A percentile compares a stretch with the other conserved stretches of the same genome.
These are phyloP conservation scores for Hoplodrina blanda DNA, from an alignment of 2,888 invertebrate species.

Conservation along the genomic window DNA sequence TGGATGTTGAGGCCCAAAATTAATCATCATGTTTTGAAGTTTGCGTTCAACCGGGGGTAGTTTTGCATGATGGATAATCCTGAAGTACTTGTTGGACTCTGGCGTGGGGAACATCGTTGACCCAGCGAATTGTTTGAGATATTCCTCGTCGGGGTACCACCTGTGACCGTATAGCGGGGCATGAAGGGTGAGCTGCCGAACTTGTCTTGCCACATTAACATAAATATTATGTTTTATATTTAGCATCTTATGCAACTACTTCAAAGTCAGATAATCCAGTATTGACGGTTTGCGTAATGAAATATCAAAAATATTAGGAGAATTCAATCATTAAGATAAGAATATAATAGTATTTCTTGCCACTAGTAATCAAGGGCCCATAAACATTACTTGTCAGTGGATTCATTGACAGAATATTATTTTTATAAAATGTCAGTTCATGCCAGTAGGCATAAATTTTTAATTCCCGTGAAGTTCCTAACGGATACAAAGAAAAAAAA, in stretches of 20 bases:
- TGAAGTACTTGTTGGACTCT: conserved; percentile 78
- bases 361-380: background rate
- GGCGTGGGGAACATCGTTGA: conserved; percentile 91
- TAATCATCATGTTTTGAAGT: conserved; percentile 93
- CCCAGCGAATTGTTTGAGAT: conserved; percentile 88
- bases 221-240: conserved; percentile 29
- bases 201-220: conserved; percentile 32
- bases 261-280: background rate
- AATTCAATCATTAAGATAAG: no score
- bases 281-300: conserved; percentile 2
- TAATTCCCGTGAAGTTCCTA: conserved; percentile 14
- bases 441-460: background rate
- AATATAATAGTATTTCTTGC: background rate
- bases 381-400: background rate
- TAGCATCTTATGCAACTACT: conserved; percentile 33
- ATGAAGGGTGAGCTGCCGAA: conserved; percentile 67
- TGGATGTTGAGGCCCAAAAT: conserved; percentile 97
- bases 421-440: conserved; percentile 29
- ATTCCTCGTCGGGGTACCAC: conserved; percentile 93
- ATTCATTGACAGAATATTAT: background rate
- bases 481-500: background rate
- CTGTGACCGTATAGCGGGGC: conserved; percentile 69
- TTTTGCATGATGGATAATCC: conserved; percentile 78
- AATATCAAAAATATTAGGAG: no score
- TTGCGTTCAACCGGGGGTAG: conserved; percentile 89